These are phyloP conservation scores for Stomorhina lunata DNA, from an alignment of 2,888 invertebrate species.

Conservation along the genomic window DNA sequence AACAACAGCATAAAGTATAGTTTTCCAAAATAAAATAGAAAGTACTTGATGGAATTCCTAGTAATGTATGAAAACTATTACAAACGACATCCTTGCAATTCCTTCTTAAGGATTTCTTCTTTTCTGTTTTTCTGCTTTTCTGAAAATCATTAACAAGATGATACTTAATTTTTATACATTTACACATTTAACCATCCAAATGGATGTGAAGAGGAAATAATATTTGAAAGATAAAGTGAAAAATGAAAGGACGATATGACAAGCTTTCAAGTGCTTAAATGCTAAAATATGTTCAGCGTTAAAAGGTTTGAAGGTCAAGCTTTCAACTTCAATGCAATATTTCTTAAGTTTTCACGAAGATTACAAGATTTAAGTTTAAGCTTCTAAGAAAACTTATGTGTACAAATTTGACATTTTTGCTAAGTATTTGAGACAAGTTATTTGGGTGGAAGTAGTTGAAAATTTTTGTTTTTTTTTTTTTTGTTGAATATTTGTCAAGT, in stretches of 20 bases:
- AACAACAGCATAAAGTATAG: conserved; percentile 11
- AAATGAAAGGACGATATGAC: too few species aligned
- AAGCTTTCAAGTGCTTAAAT: conserved; percentile 40
- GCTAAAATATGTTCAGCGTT: conserved; percentile 12
- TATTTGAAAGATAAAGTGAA: conserved; percentile 17
- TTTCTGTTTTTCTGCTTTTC: not conserved
- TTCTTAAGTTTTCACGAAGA: not conserved
- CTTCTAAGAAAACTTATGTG: not conserved
- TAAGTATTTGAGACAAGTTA: too few species aligned
- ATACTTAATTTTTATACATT: conserved; percentile 12
- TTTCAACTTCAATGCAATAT: conserved; percentile 11
- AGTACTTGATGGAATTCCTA: not conserved
- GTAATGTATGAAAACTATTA: not conserved
- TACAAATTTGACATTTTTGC: conserved; percentile 13
- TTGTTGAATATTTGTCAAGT: too few species aligned
- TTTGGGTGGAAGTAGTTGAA: too few species aligned
- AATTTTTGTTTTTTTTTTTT: too few species aligned
- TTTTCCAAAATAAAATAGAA: not conserved
- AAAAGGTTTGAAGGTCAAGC: conserved; percentile 41
- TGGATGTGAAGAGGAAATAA: not conserved
- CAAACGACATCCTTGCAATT: not conserved
- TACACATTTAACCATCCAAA: not conserved
- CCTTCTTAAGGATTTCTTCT: not conserved
- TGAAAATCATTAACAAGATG: conserved; percentile 36
- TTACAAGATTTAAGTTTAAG: conserved; percentile 26